Conservation (phyloP, 2,888 invertebrate genomes). For the Emmelina monodactyla region DNA sequence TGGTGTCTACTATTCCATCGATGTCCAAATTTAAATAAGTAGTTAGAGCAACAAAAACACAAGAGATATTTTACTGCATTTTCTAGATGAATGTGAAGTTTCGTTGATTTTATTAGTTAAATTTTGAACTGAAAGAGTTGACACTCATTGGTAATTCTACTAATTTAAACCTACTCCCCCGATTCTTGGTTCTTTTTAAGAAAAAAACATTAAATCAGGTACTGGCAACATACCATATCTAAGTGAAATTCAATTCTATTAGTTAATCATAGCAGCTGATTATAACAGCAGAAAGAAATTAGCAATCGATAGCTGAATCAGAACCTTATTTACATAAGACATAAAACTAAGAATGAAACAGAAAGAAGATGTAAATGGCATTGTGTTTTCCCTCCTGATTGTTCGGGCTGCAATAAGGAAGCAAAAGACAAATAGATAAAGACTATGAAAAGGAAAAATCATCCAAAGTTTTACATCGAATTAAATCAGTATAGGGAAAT, state of each 20-base stretch:
- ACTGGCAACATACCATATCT: slow-evolving; percentile 21
- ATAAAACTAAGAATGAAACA: slow-evolving; percentile 7
- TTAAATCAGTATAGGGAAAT: slow-evolving; percentile 16
- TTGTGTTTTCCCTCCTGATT: slow-evolving; percentile 22
- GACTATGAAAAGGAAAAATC: slow-evolving; percentile 8
- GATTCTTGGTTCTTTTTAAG: slow-evolving; percentile 48
- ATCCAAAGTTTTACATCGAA: slow-evolving; percentile 21
- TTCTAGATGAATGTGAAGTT: too few species aligned
- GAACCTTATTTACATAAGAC: neutral
- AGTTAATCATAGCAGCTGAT: slow-evolving; percentile 7
- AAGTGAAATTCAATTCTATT: slow-evolving; percentile 23
- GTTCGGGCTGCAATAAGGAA: slow-evolving; percentile 39
- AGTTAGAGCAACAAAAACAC: too few species aligned
- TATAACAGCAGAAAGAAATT: slow-evolving; percentile 2
- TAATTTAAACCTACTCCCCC: slow-evolving; percentile 23
- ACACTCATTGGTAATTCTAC: too few species aligned
- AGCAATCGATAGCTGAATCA: slow-evolving; percentile 3
- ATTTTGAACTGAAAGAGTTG: slow-evolving; percentile 5
- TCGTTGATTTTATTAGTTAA: too few species aligned
- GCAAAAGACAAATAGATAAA: slow-evolving; percentile 10
- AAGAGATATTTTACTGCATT: too few species aligned
- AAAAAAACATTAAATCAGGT: slow-evolving; percentile 54
- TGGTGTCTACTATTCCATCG: too few species aligned
- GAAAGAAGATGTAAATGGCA: slow-evolving; percentile 8
- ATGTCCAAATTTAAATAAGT: too few species aligned